Evolutionary conservation across 2,797 vertebrate species (phyloP), one percentile per base, ranked within the genome.

Genomic region (Chelonia mydas): DNA sequence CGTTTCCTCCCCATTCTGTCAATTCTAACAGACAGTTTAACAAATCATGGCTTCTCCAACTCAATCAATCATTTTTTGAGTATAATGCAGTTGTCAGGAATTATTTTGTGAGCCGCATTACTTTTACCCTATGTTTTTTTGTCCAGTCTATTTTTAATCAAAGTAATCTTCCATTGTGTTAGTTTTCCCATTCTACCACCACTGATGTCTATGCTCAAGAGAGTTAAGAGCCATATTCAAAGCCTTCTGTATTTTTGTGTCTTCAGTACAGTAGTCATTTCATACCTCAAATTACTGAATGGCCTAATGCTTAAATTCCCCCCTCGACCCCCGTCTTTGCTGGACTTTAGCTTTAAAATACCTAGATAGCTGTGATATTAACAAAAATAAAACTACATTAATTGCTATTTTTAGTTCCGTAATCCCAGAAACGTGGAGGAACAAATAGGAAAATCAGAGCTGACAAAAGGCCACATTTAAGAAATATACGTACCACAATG

Each of bases 11-110:
- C 84, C 15, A 33, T 83, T 83, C 87, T 45, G 84, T 89, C 96
- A 95, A 81, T 81, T 92, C 45, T 59, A 81, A 92, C 84, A 93
- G 90, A 6, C 8, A 95, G 78, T n/a, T 80, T 81, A 95, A 96
- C 94, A 57, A 83, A 91, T 84, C 85, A 96, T 94, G 37, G 50
- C 79, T 95, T 95, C 90, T 90, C 85, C n/a, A 95, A 93, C 90
- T 84, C 96, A 96, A 72, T 90, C 94, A 92, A 87, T 61, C 90
- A 88, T 78, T 53, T 74, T 65, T 1, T 0, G 6, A 55, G 72
- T 91, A 81, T 88, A 94, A 85, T 31, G 11, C 91, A 5, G 5
- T 86, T 89, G 87, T 94, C 96, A 94, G 94, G 90, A 53, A 37
- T 88, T 72, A 89, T 92, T 87, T 94, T 37, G 88, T 74, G 54